Conservation (phyloP, 1,140 invertebrate species). For the Ceratina calcarata region DNA sequence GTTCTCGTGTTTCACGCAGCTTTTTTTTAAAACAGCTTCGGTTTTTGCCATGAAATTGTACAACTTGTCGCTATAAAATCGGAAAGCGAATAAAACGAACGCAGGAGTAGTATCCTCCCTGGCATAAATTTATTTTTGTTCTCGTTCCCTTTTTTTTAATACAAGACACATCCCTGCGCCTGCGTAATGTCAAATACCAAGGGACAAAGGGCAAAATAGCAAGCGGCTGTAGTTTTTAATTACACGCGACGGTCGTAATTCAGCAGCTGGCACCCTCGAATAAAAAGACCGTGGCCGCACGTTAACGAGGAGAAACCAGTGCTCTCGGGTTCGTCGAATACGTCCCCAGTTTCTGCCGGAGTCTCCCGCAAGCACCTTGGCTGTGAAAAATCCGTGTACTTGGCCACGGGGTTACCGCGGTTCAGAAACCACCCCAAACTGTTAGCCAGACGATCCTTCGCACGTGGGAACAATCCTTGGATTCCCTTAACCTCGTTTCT, state of each 20-base stretch:
- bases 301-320: slow-evolving; percentile 25
- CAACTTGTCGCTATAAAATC: too few species aligned
- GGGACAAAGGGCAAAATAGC: too few species aligned
- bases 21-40: too few species aligned
- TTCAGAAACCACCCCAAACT: not conserved
- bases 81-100: too few species aligned
- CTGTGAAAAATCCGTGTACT: slow-evolving; percentile 26
- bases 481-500: not conserved
- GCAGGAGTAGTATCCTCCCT: too few species aligned
- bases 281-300: slow-evolving; percentile 11
- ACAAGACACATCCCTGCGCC: too few species aligned
- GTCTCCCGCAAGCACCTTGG: slow-evolving; percentile 8
- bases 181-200: too few species aligned
- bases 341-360: not conserved
- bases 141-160: too few species aligned
- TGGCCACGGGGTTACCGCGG: slow-evolving; percentile 15
- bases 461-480: not conserved
- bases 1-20: too few species aligned
- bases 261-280: not conserved
- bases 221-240: slow-evolving; percentile 13
- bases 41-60: too few species aligned
- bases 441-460: not conserved
- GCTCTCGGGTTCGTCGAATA: not conserved
- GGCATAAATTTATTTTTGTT: too few species aligned
- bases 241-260: slow-evolving; percentile 9